A percentile compares a stretch with the other conserved stretches of the same genome.
Conservation (phyloP, 2,113 vertebrate species). For the Callionymus lyra region DNA sequence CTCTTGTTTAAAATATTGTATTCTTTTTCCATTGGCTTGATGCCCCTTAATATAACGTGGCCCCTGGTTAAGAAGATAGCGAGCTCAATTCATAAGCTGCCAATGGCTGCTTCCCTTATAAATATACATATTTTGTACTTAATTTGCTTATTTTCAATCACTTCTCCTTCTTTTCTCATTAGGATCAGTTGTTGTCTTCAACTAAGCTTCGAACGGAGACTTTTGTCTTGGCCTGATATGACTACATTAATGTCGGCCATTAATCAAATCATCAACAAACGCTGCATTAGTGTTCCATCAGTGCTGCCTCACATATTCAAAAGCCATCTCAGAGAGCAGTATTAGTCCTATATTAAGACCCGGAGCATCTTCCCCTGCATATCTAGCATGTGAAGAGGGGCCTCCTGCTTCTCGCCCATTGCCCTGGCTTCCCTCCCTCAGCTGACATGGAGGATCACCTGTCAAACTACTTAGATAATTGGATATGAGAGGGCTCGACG, state of each 20-base stretch:
- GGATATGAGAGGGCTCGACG: constrained; percentile 61
- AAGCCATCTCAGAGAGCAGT: constrained; percentile 33
- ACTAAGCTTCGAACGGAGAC: too few relatives aligned
- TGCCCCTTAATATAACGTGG: too few relatives aligned
- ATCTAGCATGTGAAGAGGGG: constrained; percentile 77
- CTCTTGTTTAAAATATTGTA: too few relatives aligned
- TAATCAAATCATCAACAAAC: constrained; percentile 68
- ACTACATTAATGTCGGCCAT: not conserved
- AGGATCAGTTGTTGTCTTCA: too few relatives aligned
- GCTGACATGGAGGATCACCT: constrained; percentile 89
- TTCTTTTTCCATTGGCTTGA: too few relatives aligned
- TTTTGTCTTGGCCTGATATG: too few relatives aligned
- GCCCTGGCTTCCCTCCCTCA: constrained; percentile 68
- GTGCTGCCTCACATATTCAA: constrained; percentile 29
- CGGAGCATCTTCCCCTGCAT: constrained; percentile 70
- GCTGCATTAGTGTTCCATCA: constrained; percentile 64
- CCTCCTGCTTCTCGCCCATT: constrained; percentile 37
- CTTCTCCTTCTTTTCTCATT: too few relatives aligned
- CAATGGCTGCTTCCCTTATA: too few relatives aligned
- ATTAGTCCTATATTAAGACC: constrained; percentile 80
- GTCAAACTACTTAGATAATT: constrained; percentile 76
- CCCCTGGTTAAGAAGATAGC: too few relatives aligned
- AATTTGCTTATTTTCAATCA: too few relatives aligned
- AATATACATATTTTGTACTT: too few relatives aligned
- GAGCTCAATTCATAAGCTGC: too few relatives aligned